A percentile compares a stretch with the other conserved stretches of the same genome.
Evolutionary conservation across 1,140 invertebrate species (phyloP).

Genomic region (Diprion similis): DNA sequence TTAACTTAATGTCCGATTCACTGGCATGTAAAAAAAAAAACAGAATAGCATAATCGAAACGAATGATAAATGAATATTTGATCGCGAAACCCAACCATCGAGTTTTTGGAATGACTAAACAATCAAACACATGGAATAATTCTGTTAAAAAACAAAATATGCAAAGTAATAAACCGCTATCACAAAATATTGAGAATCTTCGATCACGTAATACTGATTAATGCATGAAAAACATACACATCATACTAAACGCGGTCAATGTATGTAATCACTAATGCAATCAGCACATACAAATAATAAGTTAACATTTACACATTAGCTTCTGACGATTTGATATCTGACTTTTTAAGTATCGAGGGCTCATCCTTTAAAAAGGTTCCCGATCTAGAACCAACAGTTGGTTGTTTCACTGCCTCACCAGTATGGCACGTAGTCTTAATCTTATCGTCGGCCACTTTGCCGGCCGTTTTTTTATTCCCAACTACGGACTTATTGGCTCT

Average conservation of each 20-base stretch:
- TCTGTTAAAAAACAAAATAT: no score
- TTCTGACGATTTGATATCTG: constrained; percentile 55
- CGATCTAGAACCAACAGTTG: constrained; percentile 65
- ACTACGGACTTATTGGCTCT: constrained; percentile 35
- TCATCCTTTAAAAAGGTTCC: constrained; percentile 79
- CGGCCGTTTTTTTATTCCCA: constrained; percentile 25
- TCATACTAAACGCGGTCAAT: background rate
- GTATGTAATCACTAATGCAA: constrained; percentile 8
- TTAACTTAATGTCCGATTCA: no score
- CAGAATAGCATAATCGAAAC: no score
- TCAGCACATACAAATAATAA: background rate
- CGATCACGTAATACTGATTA: no score
- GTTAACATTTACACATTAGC: constrained; percentile 45
- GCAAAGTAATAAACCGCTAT: no score
- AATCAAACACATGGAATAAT: background rate
- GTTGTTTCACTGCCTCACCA: constrained; percentile 46
- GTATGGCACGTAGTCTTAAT: constrained; percentile 49
- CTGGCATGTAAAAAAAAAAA: no score
- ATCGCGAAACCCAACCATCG: no score
- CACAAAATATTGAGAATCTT: no score
- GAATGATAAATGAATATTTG: no score
- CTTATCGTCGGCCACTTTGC: constrained; percentile 42
- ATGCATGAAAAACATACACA: background rate
- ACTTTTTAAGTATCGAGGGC: constrained; percentile 64
- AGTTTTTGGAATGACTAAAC: background rate